Conservation (phyloP, 2,797 vertebrate genomes). For the Hemibagrus guttatus region DNA sequence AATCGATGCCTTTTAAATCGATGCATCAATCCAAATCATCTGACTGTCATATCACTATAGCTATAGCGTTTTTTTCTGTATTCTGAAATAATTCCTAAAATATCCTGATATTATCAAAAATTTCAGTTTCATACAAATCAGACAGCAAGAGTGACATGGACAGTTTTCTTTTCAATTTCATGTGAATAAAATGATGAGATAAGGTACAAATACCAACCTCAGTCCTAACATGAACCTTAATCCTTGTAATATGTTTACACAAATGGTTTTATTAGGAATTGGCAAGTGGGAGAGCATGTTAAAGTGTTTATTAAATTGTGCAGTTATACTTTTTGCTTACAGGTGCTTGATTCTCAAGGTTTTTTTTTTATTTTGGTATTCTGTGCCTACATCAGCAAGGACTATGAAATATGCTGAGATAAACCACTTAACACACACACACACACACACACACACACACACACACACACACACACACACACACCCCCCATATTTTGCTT, state of each 20-base stretch:
- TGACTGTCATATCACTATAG: not conserved
- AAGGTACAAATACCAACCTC: not conserved
- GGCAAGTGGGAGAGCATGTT: not conserved
- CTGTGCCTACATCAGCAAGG: conserved; percentile 41
- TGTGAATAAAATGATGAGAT: not conserved
- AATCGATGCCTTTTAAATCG: not conserved
- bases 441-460: not conserved
- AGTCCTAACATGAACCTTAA: not conserved
- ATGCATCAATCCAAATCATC: not conserved
- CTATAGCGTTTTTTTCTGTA: too few species aligned
- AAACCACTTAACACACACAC: conserved; percentile 52
- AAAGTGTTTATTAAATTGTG: not conserved
- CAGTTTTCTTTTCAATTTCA: too few species aligned
- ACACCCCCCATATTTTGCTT: conserved; percentile 48
- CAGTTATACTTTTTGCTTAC: conserved; percentile 3
- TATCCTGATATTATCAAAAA: too few species aligned
- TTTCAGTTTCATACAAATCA: not conserved
- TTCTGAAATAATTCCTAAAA: not conserved
- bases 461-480: not conserved
- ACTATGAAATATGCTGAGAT: conserved; percentile 27
- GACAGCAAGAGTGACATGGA: not conserved
- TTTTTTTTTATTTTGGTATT: conserved; percentile 3
- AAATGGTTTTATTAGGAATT: not conserved
- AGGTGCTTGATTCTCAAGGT: not conserved
- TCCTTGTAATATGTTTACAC: not conserved